Percentiles rank a stretch among this genome's conserved stretches.
phyloP scores from a whole-genome alignment of 2,113 vertebrate genomes.

The Pimephales promelas region DNA sequence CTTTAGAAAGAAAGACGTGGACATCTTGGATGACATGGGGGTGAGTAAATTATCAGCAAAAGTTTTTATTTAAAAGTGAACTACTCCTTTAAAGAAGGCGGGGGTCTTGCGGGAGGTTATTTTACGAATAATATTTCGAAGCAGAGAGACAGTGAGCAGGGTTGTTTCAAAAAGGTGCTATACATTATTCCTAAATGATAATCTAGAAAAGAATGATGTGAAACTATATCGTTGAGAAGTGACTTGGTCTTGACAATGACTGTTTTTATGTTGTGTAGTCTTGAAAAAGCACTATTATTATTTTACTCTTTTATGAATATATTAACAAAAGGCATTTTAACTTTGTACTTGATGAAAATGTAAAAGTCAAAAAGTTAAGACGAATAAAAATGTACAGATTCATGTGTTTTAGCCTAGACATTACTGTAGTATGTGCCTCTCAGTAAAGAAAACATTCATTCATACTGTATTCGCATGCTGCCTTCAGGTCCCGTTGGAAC shows the following conservation, averaged over 20 bases:
- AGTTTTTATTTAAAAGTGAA: too few species aligned
- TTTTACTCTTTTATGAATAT: conserved; percentile 99
- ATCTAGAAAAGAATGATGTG: conserved; percentile 66
- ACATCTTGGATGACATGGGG: too few species aligned
- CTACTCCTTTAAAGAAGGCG: conserved; percentile 68
- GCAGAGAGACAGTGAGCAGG: conserved; percentile 78
- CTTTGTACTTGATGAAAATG: conserved; percentile 97
- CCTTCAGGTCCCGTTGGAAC: conserved; percentile 63
- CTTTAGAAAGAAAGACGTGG: too few species aligned
- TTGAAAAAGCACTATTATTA: conserved; percentile 98
- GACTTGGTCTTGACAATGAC: conserved; percentile 97
- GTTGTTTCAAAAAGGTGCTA: conserved; percentile 97
- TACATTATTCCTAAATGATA: conserved; percentile 96
- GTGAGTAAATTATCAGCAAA: too few species aligned
- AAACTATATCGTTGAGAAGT: conserved; percentile 92
- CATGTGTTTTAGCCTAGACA: conserved; percentile 94
- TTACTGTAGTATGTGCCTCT: conserved; percentile 87
- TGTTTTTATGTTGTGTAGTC: conserved; percentile 99
- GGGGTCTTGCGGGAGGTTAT: conserved; percentile 77
- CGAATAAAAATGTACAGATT: conserved; percentile 84
- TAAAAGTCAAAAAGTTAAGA: conserved; percentile 77
- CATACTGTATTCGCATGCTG: conserved; percentile 76
- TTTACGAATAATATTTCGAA: conserved; percentile 76
- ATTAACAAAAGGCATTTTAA: conserved; percentile 97
- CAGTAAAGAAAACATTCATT: conserved; percentile 83